These are phyloP conservation scores for Caenorhabditis sp. DNA, from an alignment of 2,888 invertebrate species.

Conservation along the genomic window DNA sequence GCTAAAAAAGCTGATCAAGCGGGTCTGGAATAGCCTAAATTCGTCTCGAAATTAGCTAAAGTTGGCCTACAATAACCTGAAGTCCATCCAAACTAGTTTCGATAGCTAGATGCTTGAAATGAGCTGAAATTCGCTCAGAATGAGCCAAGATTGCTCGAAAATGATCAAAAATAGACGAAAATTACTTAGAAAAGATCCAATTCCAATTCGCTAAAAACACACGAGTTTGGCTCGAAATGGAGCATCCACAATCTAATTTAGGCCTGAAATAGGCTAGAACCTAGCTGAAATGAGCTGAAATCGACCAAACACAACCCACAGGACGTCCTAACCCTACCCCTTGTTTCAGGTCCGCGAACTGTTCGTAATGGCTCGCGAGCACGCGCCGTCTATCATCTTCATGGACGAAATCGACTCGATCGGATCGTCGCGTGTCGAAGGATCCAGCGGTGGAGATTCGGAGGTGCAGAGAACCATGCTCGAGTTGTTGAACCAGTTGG, in stretches of 20 bases:
- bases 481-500: slow-evolving; percentile 96
- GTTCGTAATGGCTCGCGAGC: slow-evolving; percentile 99
- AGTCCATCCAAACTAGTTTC: neutral
- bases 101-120: neutral
- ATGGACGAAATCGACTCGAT: slow-evolving; percentile 99
- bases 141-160: neutral
- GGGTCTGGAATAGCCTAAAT: no score
- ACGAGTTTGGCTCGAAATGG: no score
- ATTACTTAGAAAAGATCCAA: no score
- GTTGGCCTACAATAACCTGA: neutral
- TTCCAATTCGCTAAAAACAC: no score
- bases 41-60: neutral
- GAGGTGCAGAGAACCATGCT: slow-evolving; percentile 99
- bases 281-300: neutral
- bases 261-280: no score
- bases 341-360: slow-evolving; percentile 88
- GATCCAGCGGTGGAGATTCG: slow-evolving; percentile 88
- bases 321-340: neutral
- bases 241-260: no score
- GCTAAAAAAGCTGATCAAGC: no score
- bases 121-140: neutral
- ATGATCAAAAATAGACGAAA: neutral
- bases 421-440: slow-evolving; percentile 98
- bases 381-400: slow-evolving; percentile 99
- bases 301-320: neutral